phyloP scores from a whole-genome alignment of 2,113 vertebrate genomes.

The Aptenodytes patagonicus region DNA sequence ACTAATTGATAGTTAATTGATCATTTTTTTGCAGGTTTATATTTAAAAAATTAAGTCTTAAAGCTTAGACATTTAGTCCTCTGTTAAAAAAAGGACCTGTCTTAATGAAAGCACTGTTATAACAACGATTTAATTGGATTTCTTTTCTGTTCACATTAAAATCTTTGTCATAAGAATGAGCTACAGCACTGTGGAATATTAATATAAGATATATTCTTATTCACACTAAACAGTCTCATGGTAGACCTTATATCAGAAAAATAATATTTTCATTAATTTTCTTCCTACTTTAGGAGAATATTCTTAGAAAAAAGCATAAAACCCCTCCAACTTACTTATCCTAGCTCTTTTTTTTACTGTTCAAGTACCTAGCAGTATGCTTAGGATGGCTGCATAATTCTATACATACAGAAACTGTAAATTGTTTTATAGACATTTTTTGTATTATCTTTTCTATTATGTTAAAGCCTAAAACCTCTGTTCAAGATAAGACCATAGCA shows the following conservation, averaged over 20 bases:
- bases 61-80: background rate
- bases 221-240: background rate
- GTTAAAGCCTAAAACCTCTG: background rate
- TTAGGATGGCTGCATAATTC: background rate
- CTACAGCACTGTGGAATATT: background rate
- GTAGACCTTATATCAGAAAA: background rate
- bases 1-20: background rate
- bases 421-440: background rate
- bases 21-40: background rate
- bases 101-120: background rate
- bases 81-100: background rate
- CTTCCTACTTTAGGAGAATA: background rate
- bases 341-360: background rate
- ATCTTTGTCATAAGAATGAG: background rate
- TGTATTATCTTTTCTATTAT: background rate
- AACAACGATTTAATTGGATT: background rate
- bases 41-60: background rate
- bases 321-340: background rate
- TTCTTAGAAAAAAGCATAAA: background rate
- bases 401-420: background rate
- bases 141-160: background rate
- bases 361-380: background rate
- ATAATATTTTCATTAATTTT: background rate
- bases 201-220: background rate
- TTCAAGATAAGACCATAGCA: background rate